Evolutionary conservation across 2,113 vertebrate species (phyloP), one percentile per base, ranked within the genome.

Genomic region (Indicator maculatus): DNA sequence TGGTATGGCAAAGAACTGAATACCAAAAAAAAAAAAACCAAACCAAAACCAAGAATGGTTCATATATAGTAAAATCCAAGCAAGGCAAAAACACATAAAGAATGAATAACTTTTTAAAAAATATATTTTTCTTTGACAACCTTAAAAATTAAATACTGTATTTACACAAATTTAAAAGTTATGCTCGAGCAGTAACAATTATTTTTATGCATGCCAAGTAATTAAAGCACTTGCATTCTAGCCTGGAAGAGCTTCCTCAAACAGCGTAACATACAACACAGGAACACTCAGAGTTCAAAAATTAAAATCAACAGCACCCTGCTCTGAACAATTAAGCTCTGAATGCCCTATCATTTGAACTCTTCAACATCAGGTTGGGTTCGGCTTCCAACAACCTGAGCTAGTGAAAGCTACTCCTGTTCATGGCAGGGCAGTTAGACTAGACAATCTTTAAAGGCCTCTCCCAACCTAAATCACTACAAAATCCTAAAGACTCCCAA

Each of bases 1-100:
- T 39, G 95, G 90, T 97, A 99, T 4, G 98, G 97, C 55, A 96
- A 80, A 60, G 96, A 97, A 86, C 99, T 99, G 83, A 45, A 60
- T 33, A 59, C 4, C 55, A 73, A 95, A 67, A 60, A 39, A 52
- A 30, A 55, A 52, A 30, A 55, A 20, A 21, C 90, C 4, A 55
- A 20, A 21, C 90, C 4, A 89, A 75, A 92, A 64, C 2, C 45
- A 84, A 86, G 26, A 33, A 41, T 24, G 6, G 31, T 18, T 76
- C 11, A 26, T 5, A 6, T 1, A 24, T 0, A 44, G 8, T 21
- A 69, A 50, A 92, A 64, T 38, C 0, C 5, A 83, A 3, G 6
- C 31, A 77, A 59, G 12, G 77, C 6, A 75, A 87, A 66, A 56
- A 5, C 2, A 63, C 6, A 21, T 1, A 53, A 27, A 61, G 12